A percentile compares a stretch with the other conserved stretches of the same genome.
These are phyloP conservation scores for Sylvia atricapilla DNA, from an alignment of 2,113 vertebrate species.

Conservation along the genomic window DNA sequence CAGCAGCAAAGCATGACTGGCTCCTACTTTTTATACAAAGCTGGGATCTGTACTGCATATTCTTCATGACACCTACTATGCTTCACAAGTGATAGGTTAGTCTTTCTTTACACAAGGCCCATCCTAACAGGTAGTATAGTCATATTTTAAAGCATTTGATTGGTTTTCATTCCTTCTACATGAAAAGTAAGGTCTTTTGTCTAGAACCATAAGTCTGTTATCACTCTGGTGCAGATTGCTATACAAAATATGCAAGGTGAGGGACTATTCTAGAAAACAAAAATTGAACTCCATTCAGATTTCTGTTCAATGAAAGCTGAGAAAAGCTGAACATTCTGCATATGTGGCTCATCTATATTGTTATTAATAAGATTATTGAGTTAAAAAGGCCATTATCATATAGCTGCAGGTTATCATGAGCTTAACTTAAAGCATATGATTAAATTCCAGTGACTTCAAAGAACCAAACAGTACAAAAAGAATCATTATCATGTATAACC, in stretches of 20 bases:
- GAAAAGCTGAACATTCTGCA: background rate
- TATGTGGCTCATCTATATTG: background rate
- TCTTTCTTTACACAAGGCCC: background rate
- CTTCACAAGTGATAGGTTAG: background rate
- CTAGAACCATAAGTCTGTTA: background rate
- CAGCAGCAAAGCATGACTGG: background rate
- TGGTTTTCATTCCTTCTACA: background rate
- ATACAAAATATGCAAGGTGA: background rate
- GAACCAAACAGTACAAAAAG: background rate
- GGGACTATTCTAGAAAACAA: background rate
- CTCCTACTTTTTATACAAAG: background rate
- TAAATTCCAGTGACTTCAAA: slow-evolving; percentile 42
- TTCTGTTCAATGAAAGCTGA: background rate
- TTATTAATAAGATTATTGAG: slow-evolving; percentile 2
- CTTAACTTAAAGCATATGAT: background rate
- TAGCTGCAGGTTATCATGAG: background rate
- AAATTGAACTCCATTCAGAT: background rate
- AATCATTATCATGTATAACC: background rate
- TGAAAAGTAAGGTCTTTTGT: background rate
- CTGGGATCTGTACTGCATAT: background rate
- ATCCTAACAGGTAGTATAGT: background rate
- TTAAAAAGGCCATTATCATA: background rate
- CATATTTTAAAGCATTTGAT: background rate
- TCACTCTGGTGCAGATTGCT: background rate
- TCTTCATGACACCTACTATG: background rate